Base-by-base conservation (phyloP, 2,888 invertebrate genomes). In the Drosophila mimetica region DNA sequence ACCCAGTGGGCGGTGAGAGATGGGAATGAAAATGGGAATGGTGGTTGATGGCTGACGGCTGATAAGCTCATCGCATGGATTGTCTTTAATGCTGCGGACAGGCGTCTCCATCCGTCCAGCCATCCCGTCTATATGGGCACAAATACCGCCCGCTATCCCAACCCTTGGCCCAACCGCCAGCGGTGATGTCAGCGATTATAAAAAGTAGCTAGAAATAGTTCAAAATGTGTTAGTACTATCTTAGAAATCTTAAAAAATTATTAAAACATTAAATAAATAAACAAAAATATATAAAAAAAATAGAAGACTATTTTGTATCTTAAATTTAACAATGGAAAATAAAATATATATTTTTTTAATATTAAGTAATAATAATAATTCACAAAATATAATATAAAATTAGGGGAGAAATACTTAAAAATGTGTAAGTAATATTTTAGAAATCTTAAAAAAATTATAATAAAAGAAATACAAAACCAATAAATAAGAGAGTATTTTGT, bases 21-120 rank as follows among this genome's bases (percentile, higher is more conserved):
- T 6, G 36, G 36, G 36, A 39, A 16, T 18, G 39, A 13, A 18
- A 20, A n/a, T 14, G 8, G 58, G 39, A 9, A 4, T 16, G 50
- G 55, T 48, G 51, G 41, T 25, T 63, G 63, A 61, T 42, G 34
- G 42, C 53, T 66, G 66, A 28, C 32, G 50, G 37, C 41, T 67
- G 71, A 70, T 71, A 71, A 70, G 73, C 59, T 51, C 54, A 42
- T 51, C 20, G 61, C 60, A 58, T 52, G 67, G 65, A 48, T 60
- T 44, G 44, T 51, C 54, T 55, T 63, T 47, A 71, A 71, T 71
- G 50, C 50, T 61, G 50, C 20, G 25, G 52, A 55, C 74, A 74
- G 44, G 22, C 67, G 34, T 50, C 42, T 25, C 42, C 9, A 25
- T 25, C 14, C 25, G 42, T 44, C 42, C 42, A 44, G 42, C 14